phyloP scores from a whole-genome alignment of 2,888 invertebrate genomes.

The Lasioglossum villosulum region DNA sequence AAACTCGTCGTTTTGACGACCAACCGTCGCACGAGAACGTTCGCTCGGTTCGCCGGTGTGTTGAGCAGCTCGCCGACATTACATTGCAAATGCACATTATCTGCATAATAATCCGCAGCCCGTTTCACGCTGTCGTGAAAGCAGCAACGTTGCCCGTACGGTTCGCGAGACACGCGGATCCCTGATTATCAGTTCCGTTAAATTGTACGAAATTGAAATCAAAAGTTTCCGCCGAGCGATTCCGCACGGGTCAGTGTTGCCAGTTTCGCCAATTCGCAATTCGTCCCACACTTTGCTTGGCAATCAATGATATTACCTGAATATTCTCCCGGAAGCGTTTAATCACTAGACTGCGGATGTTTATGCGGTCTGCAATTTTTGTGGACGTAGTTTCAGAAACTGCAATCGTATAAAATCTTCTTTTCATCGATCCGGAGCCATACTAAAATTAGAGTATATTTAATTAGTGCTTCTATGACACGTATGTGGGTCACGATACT shows the following conservation, averaged over 20 bases:
- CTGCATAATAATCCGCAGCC: constrained; percentile 67
- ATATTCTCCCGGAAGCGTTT: too few species aligned
- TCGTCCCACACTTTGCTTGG: too few species aligned
- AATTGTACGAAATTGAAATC: constrained; percentile 70
- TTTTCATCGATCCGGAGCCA: too few species aligned
- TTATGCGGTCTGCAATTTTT: too few species aligned
- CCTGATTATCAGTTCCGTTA: constrained; percentile 66
- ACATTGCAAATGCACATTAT: constrained; percentile 66
- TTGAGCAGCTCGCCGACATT: constrained; percentile 45
- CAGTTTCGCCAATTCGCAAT: background rate
- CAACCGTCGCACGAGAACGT: constrained; percentile 49
- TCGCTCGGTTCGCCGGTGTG: constrained; percentile 41
- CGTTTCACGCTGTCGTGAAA: constrained; percentile 52
- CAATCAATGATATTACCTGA: too few species aligned
- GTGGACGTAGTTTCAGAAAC: too few species aligned
- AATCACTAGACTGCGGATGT: too few species aligned
- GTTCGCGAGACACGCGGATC: constrained; percentile 53
- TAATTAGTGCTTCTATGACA: too few species aligned
- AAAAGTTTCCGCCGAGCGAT: constrained; percentile 42
- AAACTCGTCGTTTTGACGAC: constrained; percentile 53
- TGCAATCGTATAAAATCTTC: too few species aligned
- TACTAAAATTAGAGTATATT: too few species aligned
- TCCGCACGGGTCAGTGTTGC: background rate
- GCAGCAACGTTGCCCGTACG: constrained; percentile 42
- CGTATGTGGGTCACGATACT: too few species aligned